phyloP scores from a whole-genome alignment of 2,888 invertebrate species.

The Aporophyla nigra region DNA sequence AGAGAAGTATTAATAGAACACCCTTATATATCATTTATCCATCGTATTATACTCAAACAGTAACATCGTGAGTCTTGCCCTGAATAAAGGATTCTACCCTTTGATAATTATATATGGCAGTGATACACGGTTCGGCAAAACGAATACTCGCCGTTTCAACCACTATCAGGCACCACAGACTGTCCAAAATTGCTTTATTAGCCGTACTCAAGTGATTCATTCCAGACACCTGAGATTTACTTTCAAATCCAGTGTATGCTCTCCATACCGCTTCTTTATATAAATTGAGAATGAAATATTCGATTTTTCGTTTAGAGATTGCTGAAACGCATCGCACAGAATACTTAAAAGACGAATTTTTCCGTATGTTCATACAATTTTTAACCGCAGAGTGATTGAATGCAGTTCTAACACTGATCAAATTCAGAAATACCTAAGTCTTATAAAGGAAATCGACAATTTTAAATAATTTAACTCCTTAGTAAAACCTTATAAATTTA shows the following conservation, averaged over 20 bases:
- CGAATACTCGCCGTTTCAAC: neutral
- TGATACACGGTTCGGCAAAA: constrained; percentile 13
- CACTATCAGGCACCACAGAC: neutral
- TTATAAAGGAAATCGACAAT: neutral
- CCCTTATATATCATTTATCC: neutral
- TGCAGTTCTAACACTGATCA: neutral
- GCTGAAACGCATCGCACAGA: neutral
- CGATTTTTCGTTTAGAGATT: too few relatives aligned
- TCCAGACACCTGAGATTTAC: neutral
- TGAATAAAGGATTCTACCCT: constrained; percentile 6
- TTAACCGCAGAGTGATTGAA: neutral
- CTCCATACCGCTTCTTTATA: neutral
- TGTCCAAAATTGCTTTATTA: neutral
- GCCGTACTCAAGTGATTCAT: too few relatives aligned
- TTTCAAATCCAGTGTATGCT: neutral
- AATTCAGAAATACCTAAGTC: neutral
- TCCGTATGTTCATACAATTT: neutral
- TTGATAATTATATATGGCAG: constrained; percentile 1
- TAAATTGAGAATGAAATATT: neutral
- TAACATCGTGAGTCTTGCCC: constrained; percentile 1
- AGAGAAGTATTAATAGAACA: neutral
- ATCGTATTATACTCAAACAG: constrained; percentile 4
- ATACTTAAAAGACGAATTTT: neutral
- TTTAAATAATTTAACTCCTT: neutral
- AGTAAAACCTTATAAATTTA: neutral